Base-by-base conservation (phyloP, 2,113 vertebrate species). In the Syngnathus scovelli region DNA sequence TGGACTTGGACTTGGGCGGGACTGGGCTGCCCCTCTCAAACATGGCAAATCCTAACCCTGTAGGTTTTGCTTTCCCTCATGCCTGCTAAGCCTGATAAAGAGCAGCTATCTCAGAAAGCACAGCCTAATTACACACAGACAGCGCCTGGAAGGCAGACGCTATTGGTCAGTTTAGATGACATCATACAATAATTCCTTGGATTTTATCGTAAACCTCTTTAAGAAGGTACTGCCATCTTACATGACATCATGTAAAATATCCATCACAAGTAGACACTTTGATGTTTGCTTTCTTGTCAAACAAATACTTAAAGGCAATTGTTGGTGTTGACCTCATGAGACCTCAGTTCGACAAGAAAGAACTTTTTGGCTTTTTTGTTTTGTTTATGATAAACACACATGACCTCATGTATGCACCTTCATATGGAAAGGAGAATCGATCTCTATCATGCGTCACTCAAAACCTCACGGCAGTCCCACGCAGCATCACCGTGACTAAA, bases 61-160 rank as follows among this genome's bases (percentile, higher is more conserved):
- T 11, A 27, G 60, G 76, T 51, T 56, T 63, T 33, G 60, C 38
- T 73, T 11, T 49, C 69, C 75, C 76, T 62, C 56, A 63, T 68
- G 83, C 80, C 77, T 85, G 79, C 78, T 61, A 43, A 68, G 39
- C 68, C 79, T 76, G 84, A 85, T 87, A 83, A 75, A 84, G 76
- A 82, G 77, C 59, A 8, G 74, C 83, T 80, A 72, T 68, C 78
- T 80, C 71, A 67, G 5, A 18, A 75, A 81, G 75, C 74, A 38
- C 66, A 81, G 78, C 64, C 78, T 89, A 88, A 90, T 87, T 87
- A 84, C 81, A 84, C 72, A 66, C 51, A 71, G 68, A 79, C 58
- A n/a, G 55, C 27, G 5, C 13, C 23, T 7, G 21, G 21, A 58
- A 58, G 55, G 15, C 55, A 36, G 27, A 16, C 70, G 78, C 80